A percentile compares a stretch with the other conserved stretches of the same genome.
These are phyloP conservation scores for Zygothrica quintamaculata DNA, from an alignment of 2,888 invertebrate genomes.

Conservation along the genomic window DNA sequence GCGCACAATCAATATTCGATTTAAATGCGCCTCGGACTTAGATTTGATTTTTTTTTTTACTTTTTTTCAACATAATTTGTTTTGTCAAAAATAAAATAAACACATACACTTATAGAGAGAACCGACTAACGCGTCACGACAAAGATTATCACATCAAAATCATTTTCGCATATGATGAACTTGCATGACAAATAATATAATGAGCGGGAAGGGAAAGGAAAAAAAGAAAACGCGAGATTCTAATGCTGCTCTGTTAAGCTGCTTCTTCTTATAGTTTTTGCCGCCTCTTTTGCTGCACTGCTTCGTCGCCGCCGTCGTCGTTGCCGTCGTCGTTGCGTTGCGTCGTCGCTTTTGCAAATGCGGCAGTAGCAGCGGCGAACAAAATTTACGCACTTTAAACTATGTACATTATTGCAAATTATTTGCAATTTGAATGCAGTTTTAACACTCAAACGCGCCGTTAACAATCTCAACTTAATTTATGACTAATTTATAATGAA, in stretches of 20 bases:
- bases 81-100: slow-evolving; percentile 26
- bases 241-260: slow-evolving; percentile 60
- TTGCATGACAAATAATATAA: slow-evolving; percentile 59
- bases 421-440: slow-evolving; percentile 40
- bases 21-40: slow-evolving; percentile 46
- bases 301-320: slow-evolving; percentile 69
- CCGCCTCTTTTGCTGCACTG: slow-evolving; percentile 76
- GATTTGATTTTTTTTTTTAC: slow-evolving; percentile 29
- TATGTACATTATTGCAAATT: slow-evolving; percentile 59
- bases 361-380: slow-evolving; percentile 41
- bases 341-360: slow-evolving; percentile 62
- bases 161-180: slow-evolving; percentile 34
- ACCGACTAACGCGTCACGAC: slow-evolving; percentile 49
- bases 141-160: slow-evolving; percentile 47
- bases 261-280: slow-evolving; percentile 78
- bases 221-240: slow-evolving; percentile 56
- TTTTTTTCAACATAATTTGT: slow-evolving; percentile 38
- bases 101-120: slow-evolving; percentile 18
- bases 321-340: slow-evolving; percentile 59
- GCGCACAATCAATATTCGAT: slow-evolving; percentile 57
- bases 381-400: slow-evolving; percentile 71
- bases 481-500: slow-evolving; percentile 65
- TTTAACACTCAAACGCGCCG: slow-evolving; percentile 47
- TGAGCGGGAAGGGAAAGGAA: slow-evolving; percentile 40
- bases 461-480: slow-evolving; percentile 48